phyloP scores from a whole-genome alignment of 1,140 invertebrate genomes.

The Cataglyphis hispanica region DNA sequence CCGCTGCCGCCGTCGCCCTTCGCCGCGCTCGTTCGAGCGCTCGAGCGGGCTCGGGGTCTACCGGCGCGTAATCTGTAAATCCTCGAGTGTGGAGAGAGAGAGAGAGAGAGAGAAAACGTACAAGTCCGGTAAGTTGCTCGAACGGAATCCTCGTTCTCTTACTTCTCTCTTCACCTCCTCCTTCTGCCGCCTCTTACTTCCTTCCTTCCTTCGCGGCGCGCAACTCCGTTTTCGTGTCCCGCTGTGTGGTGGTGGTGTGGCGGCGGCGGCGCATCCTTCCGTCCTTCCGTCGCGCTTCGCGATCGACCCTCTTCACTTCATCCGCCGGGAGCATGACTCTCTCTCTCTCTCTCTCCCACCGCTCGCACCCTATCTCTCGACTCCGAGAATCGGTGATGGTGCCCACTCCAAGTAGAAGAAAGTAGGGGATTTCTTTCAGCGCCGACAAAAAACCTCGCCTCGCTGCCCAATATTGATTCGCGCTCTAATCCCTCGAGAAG shows the following conservation, averaged over 20 bases:
- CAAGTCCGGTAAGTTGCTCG: constrained; percentile 83
- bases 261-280: constrained; percentile 62
- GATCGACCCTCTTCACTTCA: constrained; percentile 52
- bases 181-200: constrained; percentile 60
- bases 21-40: constrained; percentile 64
- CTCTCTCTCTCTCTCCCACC: constrained; percentile 5
- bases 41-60: constrained; percentile 75
- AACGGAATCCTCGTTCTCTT: constrained; percentile 79
- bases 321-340: constrained; percentile 46
- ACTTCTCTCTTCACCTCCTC: constrained; percentile 56
- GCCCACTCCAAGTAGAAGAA: constrained; percentile 72
- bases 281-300: constrained; percentile 54
- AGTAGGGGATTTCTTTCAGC: constrained; percentile 81
- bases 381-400: constrained; percentile 47
- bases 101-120: constrained; percentile 72
- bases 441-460: constrained; percentile 85
- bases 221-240: constrained; percentile 66
- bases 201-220: constrained; percentile 63
- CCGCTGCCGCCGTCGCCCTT: neutral
- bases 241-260: constrained; percentile 49
- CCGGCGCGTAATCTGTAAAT: constrained; percentile 84
- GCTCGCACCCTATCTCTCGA: constrained; percentile 49
- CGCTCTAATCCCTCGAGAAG: constrained; percentile 83
- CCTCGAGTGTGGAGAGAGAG: constrained; percentile 77
- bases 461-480: constrained; percentile 86